Evolutionary conservation across 1,140 invertebrate species (phyloP), one percentile per base, ranked within the genome.

Genomic region (Drosophila dunni): DNA sequence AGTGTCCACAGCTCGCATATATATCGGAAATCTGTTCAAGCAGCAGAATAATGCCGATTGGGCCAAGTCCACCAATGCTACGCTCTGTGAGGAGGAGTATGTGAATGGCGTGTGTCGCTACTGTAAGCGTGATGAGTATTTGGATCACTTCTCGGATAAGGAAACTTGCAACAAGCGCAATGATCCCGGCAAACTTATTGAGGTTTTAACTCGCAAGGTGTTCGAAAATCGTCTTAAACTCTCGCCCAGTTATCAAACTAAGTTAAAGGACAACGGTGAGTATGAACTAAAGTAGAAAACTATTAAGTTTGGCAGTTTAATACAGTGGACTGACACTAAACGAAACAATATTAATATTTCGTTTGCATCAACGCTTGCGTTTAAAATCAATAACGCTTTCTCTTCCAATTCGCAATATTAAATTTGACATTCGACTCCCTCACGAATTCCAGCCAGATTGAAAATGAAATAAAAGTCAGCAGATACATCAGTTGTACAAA

Each of bases 1-100:
- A 0, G 54, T 90, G 15, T 50, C 85, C 13, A 79, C 70, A 2
- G 79, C 83, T 4, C 85, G 83, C 10, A 89, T 89, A 15, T 89
- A 89, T 42, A 54, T 89, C 45, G 84, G 85, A 0, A 66, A 84
- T 36, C 53, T 89, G 0, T 89, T 51, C 11, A 54, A 45, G 40
- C 44, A 63, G 2, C 40, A 68, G 0, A 44, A 44, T 2, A 71
- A 36, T 33, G 71, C 78, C 1, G 81, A 84, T 45, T 90, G 85
- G 85, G 70, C 70, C 3, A 60, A 61, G 1, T 60, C 75, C 36
- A 90, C 78, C 1, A 84, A 89, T 68, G 84, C 84, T 7, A 89
- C 84, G 5, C 67, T 89, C 62, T 89, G 84, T 13, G 75, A 84
- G 67, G 84, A 89, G 81, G 85, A 89, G 34, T 90, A 44, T 34